Evolutionary conservation across 2,797 vertebrate species (phyloP).

Genomic region (Pogonophryne albipinna): DNA sequence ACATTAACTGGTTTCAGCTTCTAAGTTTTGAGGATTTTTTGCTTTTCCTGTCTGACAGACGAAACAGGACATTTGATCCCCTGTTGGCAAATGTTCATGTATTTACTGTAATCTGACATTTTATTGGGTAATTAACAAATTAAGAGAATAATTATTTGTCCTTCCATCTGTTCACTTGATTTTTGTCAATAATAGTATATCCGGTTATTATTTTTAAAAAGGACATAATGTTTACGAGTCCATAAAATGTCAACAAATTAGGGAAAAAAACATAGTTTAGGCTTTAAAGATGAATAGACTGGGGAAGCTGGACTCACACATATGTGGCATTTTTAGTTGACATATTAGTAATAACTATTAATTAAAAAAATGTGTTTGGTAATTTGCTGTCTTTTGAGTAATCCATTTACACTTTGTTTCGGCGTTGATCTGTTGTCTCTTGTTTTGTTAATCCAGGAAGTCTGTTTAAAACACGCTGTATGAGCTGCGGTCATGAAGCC

Average conservation of each 20-base stretch:
- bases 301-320: background rate
- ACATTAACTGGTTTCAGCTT: background rate
- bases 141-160: background rate
- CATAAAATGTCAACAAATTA: background rate
- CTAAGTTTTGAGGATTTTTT: background rate
- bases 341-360: background rate
- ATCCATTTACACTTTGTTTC: background rate
- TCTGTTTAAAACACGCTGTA: slow-evolving; percentile 94
- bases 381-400: background rate
- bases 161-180: background rate
- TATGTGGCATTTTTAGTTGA: background rate
- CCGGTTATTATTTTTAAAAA: background rate
- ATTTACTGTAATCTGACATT: background rate
- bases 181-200: background rate
- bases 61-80: background rate
- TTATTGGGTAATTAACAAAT: background rate
- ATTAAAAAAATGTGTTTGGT: background rate
- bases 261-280: too few species aligned
- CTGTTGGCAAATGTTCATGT: background rate
- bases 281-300: background rate
- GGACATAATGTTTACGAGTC: background rate
- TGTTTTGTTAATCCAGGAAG: slow-evolving; percentile 84
- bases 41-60: background rate
- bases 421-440: background rate
- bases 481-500: slow-evolving; percentile 89